Evolutionary conservation across 2,113 vertebrate genomes (phyloP), one percentile per base, ranked within the genome.

Genomic region (Furnarius figulus): DNA sequence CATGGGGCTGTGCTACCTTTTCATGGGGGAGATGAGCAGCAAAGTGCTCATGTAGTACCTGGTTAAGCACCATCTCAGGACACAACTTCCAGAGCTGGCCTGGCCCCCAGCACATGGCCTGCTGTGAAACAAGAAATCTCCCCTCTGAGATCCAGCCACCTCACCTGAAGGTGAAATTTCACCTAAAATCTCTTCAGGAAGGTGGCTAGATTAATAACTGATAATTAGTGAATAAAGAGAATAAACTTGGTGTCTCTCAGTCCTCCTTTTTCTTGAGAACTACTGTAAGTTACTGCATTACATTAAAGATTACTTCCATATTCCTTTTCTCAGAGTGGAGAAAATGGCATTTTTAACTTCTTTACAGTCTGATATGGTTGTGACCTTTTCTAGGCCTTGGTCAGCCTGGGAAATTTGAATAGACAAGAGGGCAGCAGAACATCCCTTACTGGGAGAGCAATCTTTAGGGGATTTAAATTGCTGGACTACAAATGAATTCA

Each of bases 11-110:
- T 15, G 20, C 59, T 89, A 59, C 46, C 22, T 8, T 67, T 67
- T 37, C 53, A 25, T 14, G 67, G 35, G 44, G 52, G 19, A 59
- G 23, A 47, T 42, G 46, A 67, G 31, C 40, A 49, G 53, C 35
- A 37, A 40, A 39, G 27, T 1, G 4, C 35, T 73, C 31, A 5
- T 0, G 0, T 10, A 44, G n/a, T 12, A 73, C 30, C 9, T 67
- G 66, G 66, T 13, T 55, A 55, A 59, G 53, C 73, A 61, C 19
- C 31, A 31, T n/a, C 46, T 42, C 27, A 9, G 40, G 33, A 22
- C 27, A 67, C 5, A 35, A 16, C 13, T 40, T 79, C 72, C 67
- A 50, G 59, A 55, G n/a, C 22, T 44, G 46, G n/a, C 72, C 47
- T 37, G 53, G 47, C 20, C 53, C 55, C 53, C 79, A 73, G 40